A percentile compares a stretch with the other conserved stretches of the same genome.
These are phyloP conservation scores for Cyanistes caeruleus DNA, from an alignment of 2,113 vertebrate species.

Conservation along the genomic window DNA sequence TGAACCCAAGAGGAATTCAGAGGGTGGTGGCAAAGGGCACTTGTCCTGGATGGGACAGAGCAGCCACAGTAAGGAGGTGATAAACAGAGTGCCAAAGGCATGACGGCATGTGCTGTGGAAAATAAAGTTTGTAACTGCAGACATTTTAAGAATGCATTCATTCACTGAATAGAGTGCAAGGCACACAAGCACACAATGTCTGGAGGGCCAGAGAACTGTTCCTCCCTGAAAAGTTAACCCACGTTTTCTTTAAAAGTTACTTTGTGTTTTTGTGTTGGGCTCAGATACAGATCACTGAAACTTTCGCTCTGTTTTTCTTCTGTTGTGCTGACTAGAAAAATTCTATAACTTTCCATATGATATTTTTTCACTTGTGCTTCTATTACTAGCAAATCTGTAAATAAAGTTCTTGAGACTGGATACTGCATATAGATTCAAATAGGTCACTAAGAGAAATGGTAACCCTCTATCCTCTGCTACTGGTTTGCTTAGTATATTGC, in stretches of 20 bases:
- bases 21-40: not conserved
- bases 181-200: not conserved
- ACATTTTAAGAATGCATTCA: constrained; percentile 10
- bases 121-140: constrained; percentile 19
- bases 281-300: not conserved
- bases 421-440: not conserved
- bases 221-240: not conserved
- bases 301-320: not conserved
- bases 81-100: constrained; percentile 6
- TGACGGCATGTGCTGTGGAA: not conserved
- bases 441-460: not conserved
- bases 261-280: not conserved
- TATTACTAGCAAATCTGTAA: not conserved
- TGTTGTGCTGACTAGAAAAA: not conserved
- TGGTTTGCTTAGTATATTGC: not conserved
- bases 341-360: not conserved
- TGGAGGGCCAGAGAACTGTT: not conserved
- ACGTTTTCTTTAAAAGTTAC: not conserved
- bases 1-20: constrained; percentile 2
- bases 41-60: not conserved
- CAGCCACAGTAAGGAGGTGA: not conserved
- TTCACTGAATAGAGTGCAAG: not conserved
- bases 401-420: not conserved
- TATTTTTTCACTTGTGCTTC: not conserved
- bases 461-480: not conserved